Evolutionary conservation across 1,140 invertebrate genomes (phyloP).

Genomic region (Thalassaphorura encarpata): DNA sequence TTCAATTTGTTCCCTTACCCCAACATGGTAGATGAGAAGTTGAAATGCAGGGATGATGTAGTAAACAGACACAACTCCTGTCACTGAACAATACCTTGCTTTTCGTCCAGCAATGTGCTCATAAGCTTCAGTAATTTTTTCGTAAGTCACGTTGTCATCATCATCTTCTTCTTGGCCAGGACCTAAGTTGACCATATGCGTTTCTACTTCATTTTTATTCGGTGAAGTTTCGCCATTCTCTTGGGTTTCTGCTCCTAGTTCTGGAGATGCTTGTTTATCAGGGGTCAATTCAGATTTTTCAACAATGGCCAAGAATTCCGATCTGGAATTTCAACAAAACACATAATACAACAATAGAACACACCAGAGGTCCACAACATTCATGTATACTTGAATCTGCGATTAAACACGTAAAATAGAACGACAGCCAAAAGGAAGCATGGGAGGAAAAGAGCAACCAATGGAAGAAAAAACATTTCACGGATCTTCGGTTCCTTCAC

Average conservation of each 20-base stretch:
- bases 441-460: not conserved
- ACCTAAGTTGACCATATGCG: not conserved
- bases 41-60: constrained; percentile 9
- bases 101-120: not conserved
- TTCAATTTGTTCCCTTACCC: no score
- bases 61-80: not conserved
- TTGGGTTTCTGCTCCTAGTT: no score
- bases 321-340: no score
- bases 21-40: no score
- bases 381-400: not conserved
- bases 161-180: not conserved
- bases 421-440: not conserved
- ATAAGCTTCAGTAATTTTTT: not conserved
- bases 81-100: constrained; percentile 1
- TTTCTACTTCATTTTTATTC: not conserved
- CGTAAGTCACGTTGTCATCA: constrained; percentile 1
- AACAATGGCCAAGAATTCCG: no score
- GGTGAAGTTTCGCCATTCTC: no score
- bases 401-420: constrained; percentile 3
- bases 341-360: no score
- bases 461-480: constrained; percentile 1
- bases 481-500: not conserved
- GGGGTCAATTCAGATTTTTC: no score
- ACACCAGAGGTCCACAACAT: no score
- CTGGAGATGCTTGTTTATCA: no score